Evolutionary conservation across 1,140 invertebrate species (phyloP).

Genomic region (Anoplolepis gracilipes): DNA sequence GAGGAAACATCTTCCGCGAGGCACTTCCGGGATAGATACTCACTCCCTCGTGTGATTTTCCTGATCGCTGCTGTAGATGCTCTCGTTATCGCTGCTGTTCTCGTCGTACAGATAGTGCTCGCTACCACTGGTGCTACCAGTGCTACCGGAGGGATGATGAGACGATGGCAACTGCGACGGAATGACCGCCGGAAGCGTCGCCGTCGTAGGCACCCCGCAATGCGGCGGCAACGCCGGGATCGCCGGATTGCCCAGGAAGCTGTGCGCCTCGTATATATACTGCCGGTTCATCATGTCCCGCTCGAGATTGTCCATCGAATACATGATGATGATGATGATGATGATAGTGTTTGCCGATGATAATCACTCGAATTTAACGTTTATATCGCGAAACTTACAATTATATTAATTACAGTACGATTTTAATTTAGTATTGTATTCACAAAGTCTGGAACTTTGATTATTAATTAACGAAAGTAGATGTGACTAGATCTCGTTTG

Average conservation of each 20-base stretch:
- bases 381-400: background rate
- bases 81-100: constrained; percentile 83
- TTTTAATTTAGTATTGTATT: background rate
- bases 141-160: constrained; percentile 80
- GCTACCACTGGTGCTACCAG: constrained; percentile 83
- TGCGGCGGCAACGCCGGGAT: constrained; percentile 79
- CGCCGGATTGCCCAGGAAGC: constrained; percentile 83
- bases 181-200: constrained; percentile 75
- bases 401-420: background rate
- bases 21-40: constrained; percentile 33
- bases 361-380: background rate
- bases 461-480: constrained; percentile 2
- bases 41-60: constrained; percentile 83
- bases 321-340: constrained; percentile 78
- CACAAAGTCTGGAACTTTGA: background rate
- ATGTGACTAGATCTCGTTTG: constrained; percentile 33
- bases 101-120: constrained; percentile 82
- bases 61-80: constrained; percentile 82
- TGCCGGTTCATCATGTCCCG: constrained; percentile 86
- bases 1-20: no score
- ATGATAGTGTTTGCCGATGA: background rate
- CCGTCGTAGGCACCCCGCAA: constrained; percentile 75
- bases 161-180: constrained; percentile 77
- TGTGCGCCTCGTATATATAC: constrained; percentile 86
- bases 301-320: constrained; percentile 87